These are phyloP conservation scores for Drosophila melanogaster DNA, from an alignment of 1,140 invertebrate genomes.

Conservation along the genomic window DNA sequence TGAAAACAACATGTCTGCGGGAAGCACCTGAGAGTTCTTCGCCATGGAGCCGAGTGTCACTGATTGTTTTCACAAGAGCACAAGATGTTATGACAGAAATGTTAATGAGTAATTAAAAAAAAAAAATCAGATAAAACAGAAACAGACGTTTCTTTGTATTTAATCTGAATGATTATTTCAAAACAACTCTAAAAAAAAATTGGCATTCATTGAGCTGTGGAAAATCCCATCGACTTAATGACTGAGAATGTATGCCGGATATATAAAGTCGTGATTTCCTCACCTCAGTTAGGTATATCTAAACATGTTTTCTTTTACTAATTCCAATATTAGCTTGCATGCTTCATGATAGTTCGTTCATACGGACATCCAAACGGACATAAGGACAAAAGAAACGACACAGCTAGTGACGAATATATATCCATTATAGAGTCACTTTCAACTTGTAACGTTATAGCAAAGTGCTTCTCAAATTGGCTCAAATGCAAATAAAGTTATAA, in stretches of 20 bases:
- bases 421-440: no score
- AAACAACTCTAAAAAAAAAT: neutral
- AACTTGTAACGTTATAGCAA: no score
- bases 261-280: no score
- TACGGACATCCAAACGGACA: no score
- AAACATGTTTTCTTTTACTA: no score
- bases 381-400: no score
- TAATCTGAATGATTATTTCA: neutral
- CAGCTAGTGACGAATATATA: no score
- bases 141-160: conserved; percentile 1
- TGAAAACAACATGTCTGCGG: conserved; percentile 26
- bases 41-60: conserved; percentile 5
- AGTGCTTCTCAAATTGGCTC: no score
- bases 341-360: no score
- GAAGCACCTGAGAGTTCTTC: conserved; percentile 6
- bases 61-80: conserved; percentile 19
- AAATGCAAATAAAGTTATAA: neutral
- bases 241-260: neutral
- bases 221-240: neutral
- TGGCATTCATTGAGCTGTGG: neutral
- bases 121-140: neutral
- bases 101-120: conserved; percentile 2
- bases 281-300: no score
- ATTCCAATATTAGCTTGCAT: no score
- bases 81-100: neutral